Evolutionary conservation across 2,888 invertebrate species (phyloP), one percentile per base, ranked within the genome.

Genomic region (Pyrgus malvae): DNA sequence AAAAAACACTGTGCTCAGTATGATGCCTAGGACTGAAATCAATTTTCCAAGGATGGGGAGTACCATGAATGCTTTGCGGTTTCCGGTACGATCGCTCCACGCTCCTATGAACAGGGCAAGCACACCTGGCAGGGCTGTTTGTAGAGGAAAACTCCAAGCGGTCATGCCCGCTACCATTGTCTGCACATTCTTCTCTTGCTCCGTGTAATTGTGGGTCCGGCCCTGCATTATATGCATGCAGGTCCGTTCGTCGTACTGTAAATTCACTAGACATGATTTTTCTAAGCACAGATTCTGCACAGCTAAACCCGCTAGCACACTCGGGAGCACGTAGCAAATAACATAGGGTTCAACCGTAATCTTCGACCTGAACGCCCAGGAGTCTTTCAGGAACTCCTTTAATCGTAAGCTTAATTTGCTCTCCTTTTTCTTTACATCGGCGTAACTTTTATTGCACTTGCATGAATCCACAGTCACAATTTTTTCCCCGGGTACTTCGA

Each of bases 291-390:
- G 70, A 68, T 91, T 91, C 61, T 88, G 84, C 23, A 92, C 83
- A 5, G 92, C 92, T 37, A 92, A 76, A 23, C 94, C 93, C 0
- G 95, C 94, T 11, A 93, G 79, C 1, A 93, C 92, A 76, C 92
- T 92, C 41, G 94, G 93, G 69, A 94, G 79, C 41, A 94, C 83
- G 68, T 94, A 94, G 69, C 93, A 93, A 48, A 93, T 86, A 48
- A 94, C 83, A 64, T 93, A 92, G 4, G 94, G 94, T 74, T 94
- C 94, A 19, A 94, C 93, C n/a, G 94, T 94, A 27, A 90, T 66
- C 74, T 86, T 84, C 8, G 84, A 76, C 71, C 80, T 78, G 59
- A 86, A 73, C 21, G 76, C 73, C 88, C 90, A 89, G 60, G 81
- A 69, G 59, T 79, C 74, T 71, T 86, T 87, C 8, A 89, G 69